Base-by-base conservation (phyloP, 2,888 invertebrate species). In the Elysia crispata region DNA sequence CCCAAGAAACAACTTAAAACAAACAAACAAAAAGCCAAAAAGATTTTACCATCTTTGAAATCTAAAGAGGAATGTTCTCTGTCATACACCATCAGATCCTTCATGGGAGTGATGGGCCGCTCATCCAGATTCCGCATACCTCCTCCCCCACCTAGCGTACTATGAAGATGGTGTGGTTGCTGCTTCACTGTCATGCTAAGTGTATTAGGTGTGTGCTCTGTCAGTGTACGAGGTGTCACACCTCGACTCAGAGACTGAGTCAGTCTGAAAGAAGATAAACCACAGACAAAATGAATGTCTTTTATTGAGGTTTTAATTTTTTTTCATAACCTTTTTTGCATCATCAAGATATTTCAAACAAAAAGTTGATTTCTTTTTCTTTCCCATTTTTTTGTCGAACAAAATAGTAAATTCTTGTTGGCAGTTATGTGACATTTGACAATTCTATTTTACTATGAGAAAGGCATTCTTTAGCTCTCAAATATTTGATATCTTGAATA, bases 91-190 rank as follows among this genome's bases (percentile, higher is more conserved):
- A 91, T 91, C 80, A 83, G 87, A 86, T 91, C 87, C 73, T 85
- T 89, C 88, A 92, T 85, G 13, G 92, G 92, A 5, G 90, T 91
- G 67, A 92, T 92, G 20, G 91, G 91, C 81, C 91, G 84, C 30
- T 92, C 90, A 67, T 91, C 91, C 11, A 70, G 79, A 15, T 70
- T 41, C 11, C 41, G 41, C 41, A 41, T 31, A 41, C 41, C 18
- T 18, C 33, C 41, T 49, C 41, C 41, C 5, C 5, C 41, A 41
- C 41, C 41, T 3, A 41, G 41, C 5, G 41, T 41, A 41, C 41
- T 41, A 11, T 41, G 41, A 41, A 41, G 41, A 3, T 41, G 41
- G 41, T 41, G 41, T 41, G 41, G 20, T 20, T 60, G 31, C 49
- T 33, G 54, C 25, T 33, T 30, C n/a, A 77, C 18, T 20, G 77